phyloP scores from a whole-genome alignment of 2,888 invertebrate species.

The Leptinotarsa tumamoca region DNA sequence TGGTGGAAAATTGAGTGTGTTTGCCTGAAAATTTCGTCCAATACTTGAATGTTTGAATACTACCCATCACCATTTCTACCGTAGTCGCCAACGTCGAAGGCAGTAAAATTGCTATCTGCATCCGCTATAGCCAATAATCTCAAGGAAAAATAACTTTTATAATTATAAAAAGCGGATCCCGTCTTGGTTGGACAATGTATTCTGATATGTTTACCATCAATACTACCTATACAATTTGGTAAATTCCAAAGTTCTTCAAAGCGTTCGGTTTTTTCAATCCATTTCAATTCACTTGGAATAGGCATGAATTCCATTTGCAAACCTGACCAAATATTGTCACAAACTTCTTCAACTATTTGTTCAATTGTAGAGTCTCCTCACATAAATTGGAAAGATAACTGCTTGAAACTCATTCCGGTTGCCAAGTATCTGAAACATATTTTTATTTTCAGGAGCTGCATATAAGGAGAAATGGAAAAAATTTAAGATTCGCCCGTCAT shows the following conservation, averaged over 20 bases:
- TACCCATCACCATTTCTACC: conserved; percentile 15
- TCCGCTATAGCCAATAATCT: conserved; percentile 20
- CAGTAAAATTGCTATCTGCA: conserved; percentile 21
- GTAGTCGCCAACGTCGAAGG: conserved; percentile 6
- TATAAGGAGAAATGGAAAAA: conserved; percentile 22
- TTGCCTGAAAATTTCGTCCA: not conserved
- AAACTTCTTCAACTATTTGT: not conserved
- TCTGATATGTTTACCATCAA: conserved; percentile 2
- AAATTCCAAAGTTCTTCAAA: conserved; percentile 4
- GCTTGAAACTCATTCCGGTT: conserved; percentile 20
- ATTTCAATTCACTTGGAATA: conserved; percentile 19
- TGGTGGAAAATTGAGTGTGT: not conserved
- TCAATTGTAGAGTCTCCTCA: conserved; percentile 15
- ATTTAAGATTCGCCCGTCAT: conserved; percentile 15
- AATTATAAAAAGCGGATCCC: not conserved
- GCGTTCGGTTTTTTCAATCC: conserved; percentile 13
- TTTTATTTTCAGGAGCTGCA: conserved; percentile 19
- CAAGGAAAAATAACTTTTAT: conserved; percentile 17
- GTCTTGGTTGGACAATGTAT: not conserved
- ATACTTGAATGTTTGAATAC: conserved; percentile 2
- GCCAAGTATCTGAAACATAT: not conserved
- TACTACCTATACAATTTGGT: conserved; percentile 2
- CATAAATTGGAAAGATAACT: conserved; percentile 22
- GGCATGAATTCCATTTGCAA: not conserved
- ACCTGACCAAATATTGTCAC: conserved; percentile 1